Evolutionary conservation across 2,888 invertebrate species (phyloP).

Genomic region (Rutpela maculata): DNA sequence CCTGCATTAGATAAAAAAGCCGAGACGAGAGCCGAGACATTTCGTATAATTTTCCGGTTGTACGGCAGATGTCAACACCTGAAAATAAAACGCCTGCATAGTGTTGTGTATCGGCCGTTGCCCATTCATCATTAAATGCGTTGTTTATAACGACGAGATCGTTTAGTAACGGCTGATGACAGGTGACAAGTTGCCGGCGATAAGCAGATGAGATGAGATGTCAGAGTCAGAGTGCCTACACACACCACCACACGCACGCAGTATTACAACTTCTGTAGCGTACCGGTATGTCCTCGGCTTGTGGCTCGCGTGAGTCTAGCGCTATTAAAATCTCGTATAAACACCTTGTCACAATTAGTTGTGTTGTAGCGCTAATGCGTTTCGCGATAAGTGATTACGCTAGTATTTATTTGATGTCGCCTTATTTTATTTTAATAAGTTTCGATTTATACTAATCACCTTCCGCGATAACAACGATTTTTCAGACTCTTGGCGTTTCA

Average conservation of each 20-base stretch:
- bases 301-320: conserved; percentile 64
- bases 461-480: background rate
- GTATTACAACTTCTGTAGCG: conserved; percentile 47
- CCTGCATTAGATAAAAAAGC: background rate
- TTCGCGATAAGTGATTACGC: conserved; percentile 50
- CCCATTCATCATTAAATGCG: conserved; percentile 40
- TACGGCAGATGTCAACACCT: conserved; percentile 16
- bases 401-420: conserved; percentile 28
- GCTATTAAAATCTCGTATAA: conserved; percentile 69
- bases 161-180: conserved; percentile 55
- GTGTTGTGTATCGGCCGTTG: conserved; percentile 37
- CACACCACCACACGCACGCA: conserved; percentile 48
- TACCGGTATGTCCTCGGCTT: conserved; percentile 38
- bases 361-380: conserved; percentile 63
- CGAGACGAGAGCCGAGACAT: background rate
- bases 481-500: background rate
- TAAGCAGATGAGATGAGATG: conserved; percentile 59
- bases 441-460: conserved; percentile 21
- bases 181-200: conserved; percentile 61
- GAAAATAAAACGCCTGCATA: conserved; percentile 23
- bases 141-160: conserved; percentile 44
- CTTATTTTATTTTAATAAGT: conserved; percentile 34
- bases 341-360: conserved; percentile 70
- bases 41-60: background rate
- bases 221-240: conserved; percentile 54